These are phyloP conservation scores for Patella ulyssiponensis DNA, from an alignment of 2,888 invertebrate genomes.

Conservation along the genomic window DNA sequence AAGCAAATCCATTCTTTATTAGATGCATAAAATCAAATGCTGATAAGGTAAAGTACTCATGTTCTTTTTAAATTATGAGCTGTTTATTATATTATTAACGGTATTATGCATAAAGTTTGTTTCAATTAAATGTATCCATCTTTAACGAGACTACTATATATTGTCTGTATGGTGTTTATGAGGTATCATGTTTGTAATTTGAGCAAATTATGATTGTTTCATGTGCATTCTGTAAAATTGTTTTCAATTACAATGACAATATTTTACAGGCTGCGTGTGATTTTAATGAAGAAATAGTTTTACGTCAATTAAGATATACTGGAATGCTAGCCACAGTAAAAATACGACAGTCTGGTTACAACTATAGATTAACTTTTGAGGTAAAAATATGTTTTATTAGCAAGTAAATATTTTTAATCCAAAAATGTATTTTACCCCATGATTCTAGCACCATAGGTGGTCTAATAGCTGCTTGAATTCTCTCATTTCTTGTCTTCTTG, in stretches of 20 bases:
- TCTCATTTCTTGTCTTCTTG: background rate
- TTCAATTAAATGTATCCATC: background rate
- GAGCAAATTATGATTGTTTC: background rate
- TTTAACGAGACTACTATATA: too few relatives aligned
- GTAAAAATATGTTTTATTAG: slow-evolving; percentile 49
- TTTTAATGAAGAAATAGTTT: slow-evolving; percentile 94
- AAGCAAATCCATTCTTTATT: slow-evolving; percentile 88
- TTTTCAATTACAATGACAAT: too few relatives aligned
- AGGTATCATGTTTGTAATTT: background rate
- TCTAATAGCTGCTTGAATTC: too few relatives aligned
- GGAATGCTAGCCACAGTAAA: slow-evolving; percentile 97
- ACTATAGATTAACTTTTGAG: slow-evolving; percentile 91
- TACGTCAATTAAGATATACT: slow-evolving; percentile 91
- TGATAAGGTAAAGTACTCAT: slow-evolving; percentile 79
- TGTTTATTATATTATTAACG: background rate
- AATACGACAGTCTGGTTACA: slow-evolving; percentile 95
- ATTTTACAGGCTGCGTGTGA: slow-evolving; percentile 82
- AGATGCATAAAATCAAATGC: slow-evolving; percentile 96
- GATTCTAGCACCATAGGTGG: too few relatives aligned
- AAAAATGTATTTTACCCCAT: too few relatives aligned
- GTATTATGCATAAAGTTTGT: background rate
- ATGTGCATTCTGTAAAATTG: background rate
- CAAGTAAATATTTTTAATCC: too few relatives aligned
- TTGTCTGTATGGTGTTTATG: background rate
- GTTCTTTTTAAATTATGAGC: background rate